Conservation (phyloP, 1,140 invertebrate genomes). For the Halyomorpha halys region DNA sequence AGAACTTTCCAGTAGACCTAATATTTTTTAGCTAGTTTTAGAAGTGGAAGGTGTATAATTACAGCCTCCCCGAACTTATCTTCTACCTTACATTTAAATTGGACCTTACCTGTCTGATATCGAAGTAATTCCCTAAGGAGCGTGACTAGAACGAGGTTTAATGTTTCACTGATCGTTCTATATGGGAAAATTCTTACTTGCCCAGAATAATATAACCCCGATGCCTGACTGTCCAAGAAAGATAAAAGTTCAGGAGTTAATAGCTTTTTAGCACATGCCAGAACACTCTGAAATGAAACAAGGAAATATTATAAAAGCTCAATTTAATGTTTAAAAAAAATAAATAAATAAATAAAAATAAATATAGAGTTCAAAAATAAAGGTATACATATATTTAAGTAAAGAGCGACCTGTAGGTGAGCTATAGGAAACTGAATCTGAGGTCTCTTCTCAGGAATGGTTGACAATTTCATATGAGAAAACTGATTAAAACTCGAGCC, state of each 20-base stretch:
- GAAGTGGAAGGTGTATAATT: too few relatives aligned
- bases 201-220: slow-evolving; percentile 57
- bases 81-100: too few relatives aligned
- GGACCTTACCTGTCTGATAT: slow-evolving; percentile 65
- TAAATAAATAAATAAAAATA: too few relatives aligned
- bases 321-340: too few relatives aligned
- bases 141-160: slow-evolving; percentile 88
- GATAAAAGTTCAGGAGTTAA: slow-evolving; percentile 73
- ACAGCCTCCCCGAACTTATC: too few relatives aligned
- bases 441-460: slow-evolving; percentile 51
- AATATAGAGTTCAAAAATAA: too few relatives aligned
- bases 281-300: slow-evolving; percentile 48
- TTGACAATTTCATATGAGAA: slow-evolving; percentile 61
- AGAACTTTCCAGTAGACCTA: too few relatives aligned
- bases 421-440: slow-evolving; percentile 56
- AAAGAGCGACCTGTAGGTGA: slow-evolving; percentile 43
- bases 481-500: slow-evolving; percentile 88
- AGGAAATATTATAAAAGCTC: too few relatives aligned
- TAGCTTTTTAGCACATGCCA: slow-evolving; percentile 74
- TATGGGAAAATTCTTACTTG: slow-evolving; percentile 70
- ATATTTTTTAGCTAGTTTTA: too few relatives aligned
- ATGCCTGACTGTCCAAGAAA: slow-evolving; percentile 71
- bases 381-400: background rate
- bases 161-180: slow-evolving; percentile 85
- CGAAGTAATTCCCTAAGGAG: slow-evolving; percentile 82